Percentiles rank a stretch among this genome's conserved stretches.
phyloP scores from a whole-genome alignment of 2,113 vertebrate genomes.

The Anolis carolinensis region DNA sequence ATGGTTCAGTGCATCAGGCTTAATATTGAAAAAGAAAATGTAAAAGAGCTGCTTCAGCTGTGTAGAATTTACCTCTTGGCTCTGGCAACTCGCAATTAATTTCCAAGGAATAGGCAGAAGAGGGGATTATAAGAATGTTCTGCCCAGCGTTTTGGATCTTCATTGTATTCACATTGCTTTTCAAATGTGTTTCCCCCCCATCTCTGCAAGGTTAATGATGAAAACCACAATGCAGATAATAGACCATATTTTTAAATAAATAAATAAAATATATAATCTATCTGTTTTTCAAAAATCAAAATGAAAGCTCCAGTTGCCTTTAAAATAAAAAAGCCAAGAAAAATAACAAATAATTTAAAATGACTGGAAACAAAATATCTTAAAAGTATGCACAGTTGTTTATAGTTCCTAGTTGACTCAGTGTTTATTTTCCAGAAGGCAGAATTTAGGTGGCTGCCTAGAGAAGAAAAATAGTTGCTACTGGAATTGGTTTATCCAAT shows the following conservation, averaged over 20 bases:
- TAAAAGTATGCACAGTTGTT: background rate
- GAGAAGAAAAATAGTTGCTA: background rate
- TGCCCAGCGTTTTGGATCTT: background rate
- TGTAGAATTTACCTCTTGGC: background rate
- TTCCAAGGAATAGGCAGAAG: slow-evolving; percentile 5
- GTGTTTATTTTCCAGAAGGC: background rate
- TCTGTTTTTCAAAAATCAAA: background rate
- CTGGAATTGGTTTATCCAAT: background rate
- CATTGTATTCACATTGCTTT: rapidly evolving
- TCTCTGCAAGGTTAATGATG: slow-evolving; percentile 19
- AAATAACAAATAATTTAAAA: background rate
- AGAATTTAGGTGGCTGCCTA: background rate
- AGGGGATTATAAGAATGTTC: background rate
- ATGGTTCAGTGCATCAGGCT: background rate
- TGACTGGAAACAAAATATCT: background rate
- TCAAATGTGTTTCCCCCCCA: slow-evolving; percentile 39
- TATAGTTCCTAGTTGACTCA: no score
- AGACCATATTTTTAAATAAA: slow-evolving; percentile 1
- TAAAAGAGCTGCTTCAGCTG: background rate
- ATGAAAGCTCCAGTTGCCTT: background rate
- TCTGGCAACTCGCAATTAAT: background rate
- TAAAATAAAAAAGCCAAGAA: background rate
- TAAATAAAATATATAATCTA: slow-evolving; percentile 17
- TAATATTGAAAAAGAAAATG: background rate
- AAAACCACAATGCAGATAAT: slow-evolving; percentile 39